Evolutionary conservation across 1,140 invertebrate genomes (phyloP).

Genomic region (Aporrectodea caliginosa): DNA sequence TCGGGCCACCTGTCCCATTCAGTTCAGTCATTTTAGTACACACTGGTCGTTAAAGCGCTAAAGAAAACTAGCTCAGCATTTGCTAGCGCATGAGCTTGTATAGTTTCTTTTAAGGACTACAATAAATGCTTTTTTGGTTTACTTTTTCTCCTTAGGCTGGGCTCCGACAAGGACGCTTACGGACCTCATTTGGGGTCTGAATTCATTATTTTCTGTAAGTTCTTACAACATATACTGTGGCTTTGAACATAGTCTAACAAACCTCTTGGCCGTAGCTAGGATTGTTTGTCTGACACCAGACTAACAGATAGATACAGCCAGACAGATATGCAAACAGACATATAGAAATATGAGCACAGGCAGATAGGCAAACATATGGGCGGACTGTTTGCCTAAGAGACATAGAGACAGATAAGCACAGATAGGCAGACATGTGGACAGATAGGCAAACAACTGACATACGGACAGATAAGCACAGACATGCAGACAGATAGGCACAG

Average conservation of each 20-base stretch:
- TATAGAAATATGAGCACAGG: background rate
- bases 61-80: no score
- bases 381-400: background rate
- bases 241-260: background rate
- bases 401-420: no score
- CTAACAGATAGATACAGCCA: background rate
- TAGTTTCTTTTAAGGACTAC: no score
- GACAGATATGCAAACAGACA: background rate
- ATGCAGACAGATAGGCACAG: no score
- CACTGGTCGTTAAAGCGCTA: no score
- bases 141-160: no score
- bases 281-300: background rate
- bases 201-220: conserved; percentile 84
- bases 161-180: conserved; percentile 85
- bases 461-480: background rate
- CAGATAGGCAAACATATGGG: background rate
- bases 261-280: background rate
- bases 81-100: no score
- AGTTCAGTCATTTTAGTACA: no score
- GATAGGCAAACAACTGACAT: no score
- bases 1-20: no score
- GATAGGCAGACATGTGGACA: no score
- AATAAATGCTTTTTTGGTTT: no score
- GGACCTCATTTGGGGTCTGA: conserved; percentile 92
- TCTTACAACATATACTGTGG: background rate